Percentiles rank a stretch among this genome's conserved stretches.
Conservation (phyloP, 2,888 invertebrate genomes). For the Drosophila falleni region DNA sequence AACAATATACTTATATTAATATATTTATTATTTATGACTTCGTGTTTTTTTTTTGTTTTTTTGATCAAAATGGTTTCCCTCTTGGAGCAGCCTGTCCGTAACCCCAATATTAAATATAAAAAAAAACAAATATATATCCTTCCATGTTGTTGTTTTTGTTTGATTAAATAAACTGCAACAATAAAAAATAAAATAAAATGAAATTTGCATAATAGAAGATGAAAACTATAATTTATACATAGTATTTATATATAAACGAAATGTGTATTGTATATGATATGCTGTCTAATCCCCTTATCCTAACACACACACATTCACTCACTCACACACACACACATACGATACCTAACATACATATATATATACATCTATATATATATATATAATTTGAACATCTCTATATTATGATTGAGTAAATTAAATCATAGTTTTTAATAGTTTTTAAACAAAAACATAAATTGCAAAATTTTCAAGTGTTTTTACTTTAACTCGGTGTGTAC, state of each 20-base stretch:
- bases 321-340: slow-evolving; percentile 37
- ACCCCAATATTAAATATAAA: slow-evolving; percentile 28
- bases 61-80: slow-evolving; percentile 62
- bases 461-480: slow-evolving; percentile 53
- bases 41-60: slow-evolving; percentile 12
- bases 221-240: slow-evolving; percentile 68
- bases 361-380: slow-evolving; percentile 33
- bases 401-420: slow-evolving; percentile 82
- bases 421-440: slow-evolving; percentile 84
- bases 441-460: slow-evolving; percentile 77
- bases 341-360: slow-evolving; percentile 61
- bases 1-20: slow-evolving; percentile 3
- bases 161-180: slow-evolving; percentile 24
- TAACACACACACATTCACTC: slow-evolving; percentile 48
- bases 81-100: slow-evolving; percentile 34
- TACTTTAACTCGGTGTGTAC: slow-evolving; percentile 23
- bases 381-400: slow-evolving; percentile 76
- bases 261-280: slow-evolving; percentile 78
- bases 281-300: slow-evolving; percentile 75
- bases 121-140: slow-evolving; percentile 16
- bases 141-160: slow-evolving; percentile 28
- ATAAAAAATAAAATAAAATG: slow-evolving; percentile 44
- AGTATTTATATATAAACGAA: slow-evolving; percentile 63
- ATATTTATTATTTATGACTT: slow-evolving; percentile 35
- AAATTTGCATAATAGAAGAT: slow-evolving; percentile 45